These are phyloP conservation scores for Anolis sagrei DNA, from an alignment of 2,113 vertebrate genomes.

Conservation along the genomic window DNA sequence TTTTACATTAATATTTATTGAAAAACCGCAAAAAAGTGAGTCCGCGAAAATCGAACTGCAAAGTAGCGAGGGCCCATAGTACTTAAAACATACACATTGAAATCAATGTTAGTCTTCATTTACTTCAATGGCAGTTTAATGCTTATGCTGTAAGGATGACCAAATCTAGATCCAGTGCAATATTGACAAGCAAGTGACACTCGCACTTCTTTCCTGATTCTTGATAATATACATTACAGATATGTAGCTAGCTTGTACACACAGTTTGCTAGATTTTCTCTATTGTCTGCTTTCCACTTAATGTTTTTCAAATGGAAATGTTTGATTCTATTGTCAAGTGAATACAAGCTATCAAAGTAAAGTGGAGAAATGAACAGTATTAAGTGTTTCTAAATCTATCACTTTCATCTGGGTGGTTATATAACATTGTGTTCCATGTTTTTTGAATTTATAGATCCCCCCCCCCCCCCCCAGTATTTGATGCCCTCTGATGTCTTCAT, in stretches of 20 bases:
- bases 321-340: background rate
- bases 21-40: no score
- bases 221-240: background rate
- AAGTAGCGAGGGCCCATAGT: no score
- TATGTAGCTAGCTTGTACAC: background rate
- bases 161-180: background rate
- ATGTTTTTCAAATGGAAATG: background rate
- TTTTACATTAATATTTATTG: no score
- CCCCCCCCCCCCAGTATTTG: background rate
- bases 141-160: background rate
- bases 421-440: rapidly evolving
- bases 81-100: background rate
- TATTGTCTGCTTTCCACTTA: background rate
- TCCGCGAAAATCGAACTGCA: no score
- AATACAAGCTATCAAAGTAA: background rate
- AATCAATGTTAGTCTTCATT: background rate
- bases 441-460: background rate
- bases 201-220: background rate
- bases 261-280: background rate
- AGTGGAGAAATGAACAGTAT: background rate
- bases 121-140: background rate
- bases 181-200: background rate
- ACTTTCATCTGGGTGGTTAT: rapidly evolving
- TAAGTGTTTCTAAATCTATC: background rate
- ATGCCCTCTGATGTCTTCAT: rapidly evolving